Evolutionary conservation across 2,113 vertebrate genomes (phyloP).

Genomic region (Irena cyanogastra): DNA sequence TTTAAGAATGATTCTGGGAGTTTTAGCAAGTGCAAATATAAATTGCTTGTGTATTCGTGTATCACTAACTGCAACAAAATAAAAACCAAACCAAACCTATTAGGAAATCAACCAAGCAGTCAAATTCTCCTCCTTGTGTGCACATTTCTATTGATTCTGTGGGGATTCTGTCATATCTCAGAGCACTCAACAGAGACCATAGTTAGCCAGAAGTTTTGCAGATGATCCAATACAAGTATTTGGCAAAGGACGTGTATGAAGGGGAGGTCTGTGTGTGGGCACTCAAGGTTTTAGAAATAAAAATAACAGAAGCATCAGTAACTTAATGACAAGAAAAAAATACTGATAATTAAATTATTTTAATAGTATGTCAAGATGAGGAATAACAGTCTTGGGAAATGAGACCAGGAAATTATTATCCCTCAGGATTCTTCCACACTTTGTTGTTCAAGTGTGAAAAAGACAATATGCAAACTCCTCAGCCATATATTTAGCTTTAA

Average conservation of each 20-base stretch:
- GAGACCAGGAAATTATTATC: conserved; percentile 50
- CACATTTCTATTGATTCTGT: not conserved
- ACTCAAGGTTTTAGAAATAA: not conserved
- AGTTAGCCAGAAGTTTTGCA: not conserved
- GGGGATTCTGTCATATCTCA: not conserved
- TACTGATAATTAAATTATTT: conserved; percentile 68
- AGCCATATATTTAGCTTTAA: not conserved
- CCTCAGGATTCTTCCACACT: not conserved
- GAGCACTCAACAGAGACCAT: not conserved
- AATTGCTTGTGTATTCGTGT: not conserved
- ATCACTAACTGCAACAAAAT: not conserved
- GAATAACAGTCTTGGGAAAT: conserved; percentile 55
- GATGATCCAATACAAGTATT: not conserved
- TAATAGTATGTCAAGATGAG: conserved; percentile 70
- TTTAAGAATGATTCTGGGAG: not conserved
- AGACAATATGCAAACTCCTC: conserved; percentile 12
- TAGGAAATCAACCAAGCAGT: not conserved
- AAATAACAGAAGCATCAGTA: conserved; percentile 47
- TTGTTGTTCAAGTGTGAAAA: conserved; percentile 29
- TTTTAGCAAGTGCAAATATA: not conserved
- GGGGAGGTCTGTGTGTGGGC: not conserved
- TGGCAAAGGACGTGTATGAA: not conserved
- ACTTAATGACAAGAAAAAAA: conserved; percentile 58
- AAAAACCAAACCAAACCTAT: not conserved
- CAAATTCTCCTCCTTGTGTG: not conserved